phyloP scores from a whole-genome alignment of 2,797 vertebrate species.

The Anguilla obscura region DNA sequence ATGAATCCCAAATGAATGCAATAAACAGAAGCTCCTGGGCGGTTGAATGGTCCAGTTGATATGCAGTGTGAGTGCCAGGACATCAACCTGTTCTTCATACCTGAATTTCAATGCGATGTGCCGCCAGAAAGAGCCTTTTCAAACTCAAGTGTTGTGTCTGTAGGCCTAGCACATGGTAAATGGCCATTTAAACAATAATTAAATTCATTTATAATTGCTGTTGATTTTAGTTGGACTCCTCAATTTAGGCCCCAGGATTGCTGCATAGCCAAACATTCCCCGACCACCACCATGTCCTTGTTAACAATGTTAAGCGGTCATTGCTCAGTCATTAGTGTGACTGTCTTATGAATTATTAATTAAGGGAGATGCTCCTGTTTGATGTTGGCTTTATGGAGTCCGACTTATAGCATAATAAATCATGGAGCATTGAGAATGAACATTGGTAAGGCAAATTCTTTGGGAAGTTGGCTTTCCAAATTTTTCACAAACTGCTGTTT shows the following conservation, averaged over 20 bases:
- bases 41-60: neutral
- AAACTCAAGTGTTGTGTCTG: neutral
- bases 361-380: neutral
- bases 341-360: constrained; percentile 18
- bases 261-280: neutral
- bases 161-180: neutral
- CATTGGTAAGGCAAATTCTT: neutral
- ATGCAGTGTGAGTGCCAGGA: neutral
- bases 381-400: neutral
- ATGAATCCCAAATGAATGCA: neutral
- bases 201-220: neutral
- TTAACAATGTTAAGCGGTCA: neutral
- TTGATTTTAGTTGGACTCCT: neutral
- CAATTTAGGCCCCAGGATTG: neutral
- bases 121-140: neutral
- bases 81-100: neutral
- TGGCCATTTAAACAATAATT: neutral
- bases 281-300: neutral
- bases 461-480: neutral
- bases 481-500: neutral
- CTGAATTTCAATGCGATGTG: neutral
- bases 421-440: neutral
- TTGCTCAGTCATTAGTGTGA: neutral
- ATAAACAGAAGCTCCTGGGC: neutral
- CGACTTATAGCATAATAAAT: no score